Evolutionary conservation across 1,140 invertebrate species (phyloP).

Genomic region (Conus betulinus): DNA sequence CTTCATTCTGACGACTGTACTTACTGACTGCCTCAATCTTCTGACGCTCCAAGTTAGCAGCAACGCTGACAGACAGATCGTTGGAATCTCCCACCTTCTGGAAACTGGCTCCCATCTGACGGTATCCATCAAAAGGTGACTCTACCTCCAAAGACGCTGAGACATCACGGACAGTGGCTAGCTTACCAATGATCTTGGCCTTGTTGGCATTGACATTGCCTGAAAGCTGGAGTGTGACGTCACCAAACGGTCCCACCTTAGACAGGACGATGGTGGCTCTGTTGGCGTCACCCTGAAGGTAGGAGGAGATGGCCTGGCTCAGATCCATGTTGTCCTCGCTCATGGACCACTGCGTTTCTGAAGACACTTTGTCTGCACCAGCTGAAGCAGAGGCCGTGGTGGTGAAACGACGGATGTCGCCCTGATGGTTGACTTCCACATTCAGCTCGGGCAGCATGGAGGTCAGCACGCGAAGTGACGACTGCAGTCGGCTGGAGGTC

Average conservation of each 20-base stretch:
- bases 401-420: conserved; percentile 36
- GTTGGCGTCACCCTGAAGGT: background rate
- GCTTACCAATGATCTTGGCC: conserved; percentile 17
- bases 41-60: background rate
- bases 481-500: background rate
- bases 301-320: background rate
- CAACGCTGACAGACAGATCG: background rate
- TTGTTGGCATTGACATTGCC: conserved; percentile 16
- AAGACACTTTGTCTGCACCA: background rate
- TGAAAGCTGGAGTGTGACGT: conserved; percentile 1
- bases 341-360: background rate
- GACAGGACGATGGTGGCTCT: conserved; percentile 7
- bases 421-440: conserved; percentile 39
- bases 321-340: conserved; percentile 16
- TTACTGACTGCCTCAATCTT: conserved; percentile 2
- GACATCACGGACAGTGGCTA: background rate
- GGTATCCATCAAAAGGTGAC: conserved; percentile 18
- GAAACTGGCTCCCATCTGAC: conserved; percentile 5
- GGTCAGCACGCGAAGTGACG: conserved; percentile 6
- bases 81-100: background rate
- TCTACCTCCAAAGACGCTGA: background rate
- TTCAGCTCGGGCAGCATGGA: conserved; percentile 4
- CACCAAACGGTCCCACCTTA: background rate
- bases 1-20: too few species aligned
- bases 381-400: background rate